A percentile compares a stretch with the other conserved stretches of the same genome.
These are phyloP conservation scores for Martes flavigula DNA, from an alignment of 2,797 vertebrate species.

Conservation along the genomic window DNA sequence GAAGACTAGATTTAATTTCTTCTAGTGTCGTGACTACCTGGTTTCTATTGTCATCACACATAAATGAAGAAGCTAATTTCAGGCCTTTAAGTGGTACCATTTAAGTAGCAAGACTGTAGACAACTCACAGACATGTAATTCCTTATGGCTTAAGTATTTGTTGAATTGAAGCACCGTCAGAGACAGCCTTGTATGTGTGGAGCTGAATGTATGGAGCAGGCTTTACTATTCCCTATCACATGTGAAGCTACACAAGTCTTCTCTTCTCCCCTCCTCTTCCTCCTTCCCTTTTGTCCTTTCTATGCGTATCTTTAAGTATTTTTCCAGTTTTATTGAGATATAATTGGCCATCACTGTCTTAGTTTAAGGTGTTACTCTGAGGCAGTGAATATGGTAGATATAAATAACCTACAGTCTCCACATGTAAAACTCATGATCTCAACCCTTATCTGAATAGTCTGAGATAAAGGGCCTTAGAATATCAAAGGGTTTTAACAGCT, in stretches of 20 bases:
- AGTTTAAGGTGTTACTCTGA: not conserved
- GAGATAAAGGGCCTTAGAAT: not conserved
- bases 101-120: not conserved
- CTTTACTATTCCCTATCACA: not conserved
- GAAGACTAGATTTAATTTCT: not conserved
- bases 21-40: not conserved
- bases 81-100: not conserved
- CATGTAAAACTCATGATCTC: not conserved
- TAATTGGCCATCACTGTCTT: not conserved
- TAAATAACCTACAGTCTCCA: not conserved
- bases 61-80: not conserved
- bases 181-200: not conserved
- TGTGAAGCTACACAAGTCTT: not conserved
- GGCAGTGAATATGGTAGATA: not conserved
- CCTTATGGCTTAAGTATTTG: not conserved
- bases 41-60: not conserved
- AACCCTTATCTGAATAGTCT: not conserved
- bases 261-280: not conserved
- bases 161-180: not conserved
- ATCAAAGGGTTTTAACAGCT: not conserved
- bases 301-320: not conserved
- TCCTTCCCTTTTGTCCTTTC: not conserved
- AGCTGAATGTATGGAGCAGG: not conserved
- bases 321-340: not conserved
- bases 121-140: not conserved